Conservation (phyloP, 2,797 vertebrate species). For the Spatula clypeata region DNA sequence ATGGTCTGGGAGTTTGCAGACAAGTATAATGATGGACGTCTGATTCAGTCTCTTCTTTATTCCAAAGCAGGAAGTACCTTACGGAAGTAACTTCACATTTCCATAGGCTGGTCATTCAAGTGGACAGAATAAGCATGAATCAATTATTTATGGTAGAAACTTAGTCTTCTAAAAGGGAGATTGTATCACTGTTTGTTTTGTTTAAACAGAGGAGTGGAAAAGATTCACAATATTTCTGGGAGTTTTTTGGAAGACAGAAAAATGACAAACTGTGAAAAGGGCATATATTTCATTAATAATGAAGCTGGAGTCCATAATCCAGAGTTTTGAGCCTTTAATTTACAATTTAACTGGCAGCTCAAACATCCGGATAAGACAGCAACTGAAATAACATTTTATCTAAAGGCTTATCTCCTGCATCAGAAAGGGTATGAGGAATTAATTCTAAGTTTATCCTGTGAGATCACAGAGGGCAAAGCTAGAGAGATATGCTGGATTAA, state of each 20-base stretch:
- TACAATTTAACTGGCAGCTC: conserved; percentile 75
- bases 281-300: conserved; percentile 66
- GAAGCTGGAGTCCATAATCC: conserved; percentile 67
- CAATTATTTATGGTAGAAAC: conserved; percentile 16
- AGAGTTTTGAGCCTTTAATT: conserved; percentile 70
- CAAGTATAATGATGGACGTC: neutral
- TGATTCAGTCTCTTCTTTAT: neutral
- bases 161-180: neutral
- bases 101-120: neutral
- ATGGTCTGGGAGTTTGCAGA: neutral
- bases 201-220: neutral
- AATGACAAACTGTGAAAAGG: conserved; percentile 35
- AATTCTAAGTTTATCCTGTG: conserved; percentile 79
- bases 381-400: conserved; percentile 81
- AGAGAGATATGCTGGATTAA: conserved; percentile 78
- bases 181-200: neutral
- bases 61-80: neutral
- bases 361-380: conserved; percentile 73
- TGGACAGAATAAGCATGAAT: conserved; percentile 4
- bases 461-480: conserved; percentile 72
- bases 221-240: neutral
- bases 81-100: neutral
- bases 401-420: conserved; percentile 87
- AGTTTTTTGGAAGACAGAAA: conserved; percentile 22
- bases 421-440: conserved; percentile 86